A percentile compares a stretch with the other conserved stretches of the same genome.
These are phyloP conservation scores for Chascanopsetta lugubris DNA, from an alignment of 2,113 vertebrate species.

Conservation along the genomic window DNA sequence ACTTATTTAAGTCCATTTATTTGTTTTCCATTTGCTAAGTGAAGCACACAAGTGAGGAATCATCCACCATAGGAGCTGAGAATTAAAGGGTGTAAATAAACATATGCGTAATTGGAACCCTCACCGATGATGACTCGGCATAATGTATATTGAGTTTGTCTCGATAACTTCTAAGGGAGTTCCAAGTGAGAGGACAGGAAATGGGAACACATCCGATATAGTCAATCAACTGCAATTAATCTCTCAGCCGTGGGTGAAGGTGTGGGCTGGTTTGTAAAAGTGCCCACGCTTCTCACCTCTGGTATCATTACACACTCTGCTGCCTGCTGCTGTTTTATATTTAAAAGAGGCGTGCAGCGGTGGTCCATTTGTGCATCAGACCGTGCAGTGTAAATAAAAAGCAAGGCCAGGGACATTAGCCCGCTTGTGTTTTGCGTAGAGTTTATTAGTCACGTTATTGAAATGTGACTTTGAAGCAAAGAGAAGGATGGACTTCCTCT, in stretches of 20 bases:
- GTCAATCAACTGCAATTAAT: conserved; percentile 80
- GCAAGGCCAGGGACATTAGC: conserved; percentile 74
- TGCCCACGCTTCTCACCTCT: conserved; percentile 38
- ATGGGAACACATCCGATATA: conserved; percentile 59
- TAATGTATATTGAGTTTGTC: conserved; percentile 62
- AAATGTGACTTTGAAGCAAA: too few species aligned
- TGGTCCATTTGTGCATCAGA: conserved; percentile 75
- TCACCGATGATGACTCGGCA: conserved; percentile 61
- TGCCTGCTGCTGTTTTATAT: conserved; percentile 66
- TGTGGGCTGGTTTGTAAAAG: conserved; percentile 63
- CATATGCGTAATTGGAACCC: conserved; percentile 32
- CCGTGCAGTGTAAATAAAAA: conserved; percentile 71
- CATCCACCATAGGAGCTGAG: conserved; percentile 1
- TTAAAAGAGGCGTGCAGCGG: conserved; percentile 58
- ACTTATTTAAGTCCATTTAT: too few species aligned
- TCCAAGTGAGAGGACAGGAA: conserved; percentile 60
- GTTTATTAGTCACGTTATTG: conserved; percentile 65
- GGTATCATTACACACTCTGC: conserved; percentile 71
- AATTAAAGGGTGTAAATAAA: conserved; percentile 34
- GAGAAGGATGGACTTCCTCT: too few species aligned
- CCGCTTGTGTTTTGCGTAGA: conserved; percentile 58
- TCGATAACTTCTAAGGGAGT: conserved; percentile 59
- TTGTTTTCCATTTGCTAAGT: too few species aligned
- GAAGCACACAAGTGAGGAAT: too few species aligned
- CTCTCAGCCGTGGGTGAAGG: conserved; percentile 69